Conservation (phyloP, 2,113 vertebrate species). For the Dipodomys ordii region DNA sequence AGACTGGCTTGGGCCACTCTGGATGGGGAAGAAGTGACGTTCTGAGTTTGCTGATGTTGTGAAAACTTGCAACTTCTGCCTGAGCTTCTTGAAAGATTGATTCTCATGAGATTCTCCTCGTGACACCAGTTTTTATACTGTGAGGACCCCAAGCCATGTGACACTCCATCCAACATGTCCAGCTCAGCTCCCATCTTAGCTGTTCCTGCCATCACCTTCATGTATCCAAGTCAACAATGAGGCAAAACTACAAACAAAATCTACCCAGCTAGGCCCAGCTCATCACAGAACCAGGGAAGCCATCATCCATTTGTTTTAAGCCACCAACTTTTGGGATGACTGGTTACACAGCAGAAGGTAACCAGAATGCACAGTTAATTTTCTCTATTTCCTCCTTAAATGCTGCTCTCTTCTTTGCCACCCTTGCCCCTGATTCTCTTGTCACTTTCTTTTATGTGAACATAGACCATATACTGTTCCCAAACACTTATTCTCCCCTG, state of each 20-base stretch:
- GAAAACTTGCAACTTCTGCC: not conserved
- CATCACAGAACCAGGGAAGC: not conserved
- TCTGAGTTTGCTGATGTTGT: not conserved
- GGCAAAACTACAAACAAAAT: not conserved
- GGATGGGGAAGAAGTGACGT: not conserved
- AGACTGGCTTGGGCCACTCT: not conserved
- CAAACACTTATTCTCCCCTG: not conserved
- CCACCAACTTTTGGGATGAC: not conserved
- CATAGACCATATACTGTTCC: not conserved
- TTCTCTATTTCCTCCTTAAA: not conserved
- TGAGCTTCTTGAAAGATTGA: not conserved
- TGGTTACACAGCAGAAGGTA: not conserved
- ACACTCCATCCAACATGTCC: not conserved
- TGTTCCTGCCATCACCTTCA: not conserved
- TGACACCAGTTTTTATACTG: no score
- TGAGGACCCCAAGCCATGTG: not conserved
- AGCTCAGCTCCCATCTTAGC: not conserved
- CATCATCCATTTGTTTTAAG: not conserved
- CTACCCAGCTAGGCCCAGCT: not conserved
- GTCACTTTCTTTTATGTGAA: not conserved
- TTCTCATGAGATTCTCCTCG: rapidly evolving
- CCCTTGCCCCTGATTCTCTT: not conserved
- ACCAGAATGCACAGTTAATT: not conserved
- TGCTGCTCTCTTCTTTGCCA: not conserved
- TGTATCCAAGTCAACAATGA: not conserved